Conservation (phyloP, 23 tunicate genomes). For the Styela clava region DNA sequence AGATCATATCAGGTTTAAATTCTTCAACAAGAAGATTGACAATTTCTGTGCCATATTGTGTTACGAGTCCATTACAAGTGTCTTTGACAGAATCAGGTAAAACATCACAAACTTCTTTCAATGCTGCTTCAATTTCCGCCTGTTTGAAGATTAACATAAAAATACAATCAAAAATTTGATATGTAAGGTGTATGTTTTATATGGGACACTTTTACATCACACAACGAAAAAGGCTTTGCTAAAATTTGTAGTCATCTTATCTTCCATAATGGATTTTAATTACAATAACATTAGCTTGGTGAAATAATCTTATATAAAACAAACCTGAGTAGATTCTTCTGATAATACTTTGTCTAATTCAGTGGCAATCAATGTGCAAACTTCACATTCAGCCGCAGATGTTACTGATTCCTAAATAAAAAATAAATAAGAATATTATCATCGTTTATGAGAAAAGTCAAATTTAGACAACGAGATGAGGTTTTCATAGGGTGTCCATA, state of each 20-base stretch:
- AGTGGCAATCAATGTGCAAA: conserved; percentile 36
- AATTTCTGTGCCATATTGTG: background rate
- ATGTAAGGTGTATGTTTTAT: too few species aligned
- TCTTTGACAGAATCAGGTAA: background rate
- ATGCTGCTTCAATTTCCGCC: conserved; percentile 30
- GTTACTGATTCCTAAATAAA: background rate
- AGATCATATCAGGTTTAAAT: conserved; percentile 5
- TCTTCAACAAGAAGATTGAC: conserved; percentile 2
- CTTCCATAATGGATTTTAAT: too few species aligned
- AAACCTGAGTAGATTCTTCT: conserved; percentile 49
- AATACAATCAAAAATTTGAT: background rate
- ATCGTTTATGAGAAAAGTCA: too few species aligned
- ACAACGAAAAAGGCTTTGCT: too few species aligned
- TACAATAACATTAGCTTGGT: too few species aligned
- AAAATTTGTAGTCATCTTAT: too few species aligned
- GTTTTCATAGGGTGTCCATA: too few species aligned
- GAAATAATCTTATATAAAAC: background rate
- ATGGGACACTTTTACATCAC: too few species aligned
- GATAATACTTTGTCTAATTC: conserved; percentile 44
- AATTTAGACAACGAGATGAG: too few species aligned
- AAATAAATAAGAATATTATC: too few species aligned
- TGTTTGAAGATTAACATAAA: background rate
- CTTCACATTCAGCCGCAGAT: conserved; percentile 23
- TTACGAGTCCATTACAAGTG: conserved; percentile 4
- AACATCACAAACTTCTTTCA: conserved; percentile 37